Evolutionary conservation across 2,797 vertebrate genomes (phyloP).

Genomic region (Labroides dimidiatus): DNA sequence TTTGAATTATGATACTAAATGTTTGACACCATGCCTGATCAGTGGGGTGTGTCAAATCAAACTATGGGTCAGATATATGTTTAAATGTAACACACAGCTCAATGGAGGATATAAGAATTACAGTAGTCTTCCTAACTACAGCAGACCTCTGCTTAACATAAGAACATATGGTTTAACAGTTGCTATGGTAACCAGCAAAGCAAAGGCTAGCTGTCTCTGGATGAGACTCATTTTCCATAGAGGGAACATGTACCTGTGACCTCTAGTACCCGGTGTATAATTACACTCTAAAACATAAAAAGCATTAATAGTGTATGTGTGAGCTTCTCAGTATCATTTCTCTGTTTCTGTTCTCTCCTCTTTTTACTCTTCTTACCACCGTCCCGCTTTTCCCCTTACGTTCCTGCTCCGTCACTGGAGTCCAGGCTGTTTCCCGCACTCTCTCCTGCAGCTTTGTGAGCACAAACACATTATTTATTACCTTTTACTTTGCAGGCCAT

Average conservation of each 20-base stretch:
- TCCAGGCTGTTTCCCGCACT: slow-evolving; percentile 11
- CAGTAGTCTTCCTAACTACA: slow-evolving; percentile 25
- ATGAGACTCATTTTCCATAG: slow-evolving; percentile 33
- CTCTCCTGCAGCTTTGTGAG: slow-evolving; percentile 15
- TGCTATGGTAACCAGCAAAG: slow-evolving; percentile 70
- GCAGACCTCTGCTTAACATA: slow-evolving; percentile 28
- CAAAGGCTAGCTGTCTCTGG: slow-evolving; percentile 24
- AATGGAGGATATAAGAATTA: slow-evolving; percentile 4
- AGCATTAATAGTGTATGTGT: not conserved
- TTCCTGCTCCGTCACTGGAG: slow-evolving; percentile 5
- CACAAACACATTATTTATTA: slow-evolving; percentile 29
- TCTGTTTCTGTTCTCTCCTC: not conserved
- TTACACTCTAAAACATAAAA: slow-evolving; percentile 31
- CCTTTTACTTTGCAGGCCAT: slow-evolving; percentile 33
- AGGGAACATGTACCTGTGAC: slow-evolving; percentile 53
- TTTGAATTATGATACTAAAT: not conserved
- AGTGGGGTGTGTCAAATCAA: not conserved
- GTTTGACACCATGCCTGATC: not conserved
- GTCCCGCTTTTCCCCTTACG: not conserved
- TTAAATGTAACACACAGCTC: not conserved
- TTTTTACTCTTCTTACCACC: not conserved
- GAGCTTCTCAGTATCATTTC: not conserved
- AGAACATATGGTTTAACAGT: slow-evolving; percentile 65
- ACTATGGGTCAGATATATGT: not conserved
- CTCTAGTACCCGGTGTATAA: slow-evolving; percentile 38